Base-by-base conservation (phyloP, 2,113 vertebrate genomes). In the Triplophysa siluroides region DNA sequence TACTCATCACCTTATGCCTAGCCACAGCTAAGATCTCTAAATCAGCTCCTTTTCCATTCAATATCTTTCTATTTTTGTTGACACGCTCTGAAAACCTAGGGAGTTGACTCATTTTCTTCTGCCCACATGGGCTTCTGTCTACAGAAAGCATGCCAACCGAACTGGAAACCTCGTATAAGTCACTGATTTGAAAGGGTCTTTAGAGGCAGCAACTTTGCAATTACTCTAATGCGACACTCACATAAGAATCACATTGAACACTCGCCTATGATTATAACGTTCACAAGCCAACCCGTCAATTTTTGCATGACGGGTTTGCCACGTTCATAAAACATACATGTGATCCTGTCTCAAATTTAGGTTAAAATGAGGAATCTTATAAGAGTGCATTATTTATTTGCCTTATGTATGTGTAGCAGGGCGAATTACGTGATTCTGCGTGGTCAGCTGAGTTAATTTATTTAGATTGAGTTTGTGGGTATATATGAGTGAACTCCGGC, bases 71-170 rank as follows among this genome's bases (percentile, higher is more conserved):
- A 41, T 8, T 73, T 60, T 13, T 23, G 13, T 41, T 73, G n/a
- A 73, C 12, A 24, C 8, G 33, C 70, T 21, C 54, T 58, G 54
- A 21, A 21, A 58, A 21, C n/a, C 54, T 58, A 58, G 54, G 54
- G 54, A 58, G 54, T 58, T 73, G 71, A 43, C 33, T 60, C 13
- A 61, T 74, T 61, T 74, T 74, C 14, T 18, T 14, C 71, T 61
- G n/a, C 26, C 45, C 69, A 72, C n/a, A 72, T 72, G 69, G 54
- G 71, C 71, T 60, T 12, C 71, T 41, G 54, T 73, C 29, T 60
- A 72, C 11, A 56, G 18, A 33, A 18, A 56, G 26, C 69, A 33
- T 1, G 54, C 54, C 70, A 56, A 29, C 45, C 23, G 45, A 70
- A 70, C 45, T 72, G 26, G 26, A 72, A n/a, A 38, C 50, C 26